Evolutionary conservation across 2,797 vertebrate species (phyloP).

Genomic region (Eremophila alpestris): DNA sequence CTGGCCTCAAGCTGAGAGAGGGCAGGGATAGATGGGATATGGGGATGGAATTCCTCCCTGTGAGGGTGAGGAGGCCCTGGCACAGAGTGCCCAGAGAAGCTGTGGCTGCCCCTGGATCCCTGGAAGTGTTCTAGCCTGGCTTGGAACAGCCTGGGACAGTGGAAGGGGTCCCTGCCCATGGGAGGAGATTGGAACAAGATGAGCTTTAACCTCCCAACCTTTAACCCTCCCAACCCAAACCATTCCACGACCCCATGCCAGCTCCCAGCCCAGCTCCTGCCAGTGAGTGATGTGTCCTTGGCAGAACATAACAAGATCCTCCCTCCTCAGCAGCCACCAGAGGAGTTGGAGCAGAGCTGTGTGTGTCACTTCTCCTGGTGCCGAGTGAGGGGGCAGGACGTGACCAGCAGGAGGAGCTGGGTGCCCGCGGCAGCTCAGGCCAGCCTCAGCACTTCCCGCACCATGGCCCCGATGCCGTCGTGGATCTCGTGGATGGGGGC

Average conservation of each 20-base stretch:
- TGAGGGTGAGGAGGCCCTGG: rapidly evolving
- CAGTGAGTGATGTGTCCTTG: rapidly evolving
- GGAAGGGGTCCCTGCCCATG: not conserved
- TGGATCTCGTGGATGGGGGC: not conserved
- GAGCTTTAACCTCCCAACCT: not conserved
- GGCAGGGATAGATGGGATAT: not conserved
- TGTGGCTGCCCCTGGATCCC: not conserved
- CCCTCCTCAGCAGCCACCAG: not conserved
- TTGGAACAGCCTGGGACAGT: rapidly evolving
- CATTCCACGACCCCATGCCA: not conserved
- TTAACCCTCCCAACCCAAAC: not conserved
- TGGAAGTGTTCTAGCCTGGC: not conserved
- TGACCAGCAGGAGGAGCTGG: not conserved
- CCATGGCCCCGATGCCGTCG: not conserved
- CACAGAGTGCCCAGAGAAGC: not conserved
- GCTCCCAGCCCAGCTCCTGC: not conserved
- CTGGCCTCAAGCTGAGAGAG: not conserved
- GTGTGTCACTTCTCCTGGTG: rapidly evolving
- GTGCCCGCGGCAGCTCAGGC: rapidly evolving
- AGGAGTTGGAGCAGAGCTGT: rapidly evolving
- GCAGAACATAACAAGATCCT: rapidly evolving
- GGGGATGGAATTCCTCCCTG: not conserved
- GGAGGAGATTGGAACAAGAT: not conserved
- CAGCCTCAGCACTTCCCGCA: not conserved
- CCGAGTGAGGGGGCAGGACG: rapidly evolving